These are phyloP conservation scores for Coptodon bakossiorum DNA, from an alignment of 2,113 vertebrate genomes.

Conservation along the genomic window DNA sequence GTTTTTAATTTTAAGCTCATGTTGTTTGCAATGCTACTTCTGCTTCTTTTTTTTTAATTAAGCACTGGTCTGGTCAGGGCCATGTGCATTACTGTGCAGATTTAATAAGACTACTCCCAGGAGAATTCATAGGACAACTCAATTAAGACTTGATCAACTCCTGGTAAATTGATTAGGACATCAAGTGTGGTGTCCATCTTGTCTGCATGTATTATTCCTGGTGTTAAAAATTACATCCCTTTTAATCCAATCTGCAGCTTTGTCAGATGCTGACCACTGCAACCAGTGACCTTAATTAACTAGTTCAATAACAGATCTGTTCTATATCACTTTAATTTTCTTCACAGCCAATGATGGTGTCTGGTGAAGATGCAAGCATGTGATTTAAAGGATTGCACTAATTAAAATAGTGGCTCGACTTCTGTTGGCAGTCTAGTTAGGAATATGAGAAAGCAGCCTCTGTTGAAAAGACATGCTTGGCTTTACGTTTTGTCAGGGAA, in stretches of 20 bases:
- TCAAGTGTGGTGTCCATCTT: constrained; percentile 42
- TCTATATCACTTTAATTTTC: constrained; percentile 63
- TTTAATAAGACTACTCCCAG: constrained; percentile 41
- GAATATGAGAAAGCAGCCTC: neutral
- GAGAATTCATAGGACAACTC: constrained; percentile 55
- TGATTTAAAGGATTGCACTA: constrained; percentile 59
- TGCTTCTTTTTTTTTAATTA: neutral
- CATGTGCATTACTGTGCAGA: constrained; percentile 17
- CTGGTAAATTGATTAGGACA: constrained; percentile 53
- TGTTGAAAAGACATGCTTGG: neutral
- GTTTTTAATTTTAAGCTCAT: neutral
- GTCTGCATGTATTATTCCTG: constrained; percentile 32
- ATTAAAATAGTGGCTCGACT: constrained; percentile 47
- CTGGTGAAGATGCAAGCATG: constrained; percentile 8
- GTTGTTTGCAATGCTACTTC: neutral
- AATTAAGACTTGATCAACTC: constrained; percentile 66
- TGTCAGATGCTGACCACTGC: constrained; percentile 40
- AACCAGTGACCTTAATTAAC: constrained; percentile 57
- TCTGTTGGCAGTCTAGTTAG: constrained; percentile 24
- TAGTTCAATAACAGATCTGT: constrained; percentile 64
- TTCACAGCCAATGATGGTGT: constrained; percentile 29
- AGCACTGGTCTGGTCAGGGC: neutral
- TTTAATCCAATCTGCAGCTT: constrained; percentile 49
- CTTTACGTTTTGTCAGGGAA: neutral
- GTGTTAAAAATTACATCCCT: constrained; percentile 38